These are phyloP conservation scores for Otus scops DNA, from an alignment of 2,797 vertebrate species.

Conservation along the genomic window DNA sequence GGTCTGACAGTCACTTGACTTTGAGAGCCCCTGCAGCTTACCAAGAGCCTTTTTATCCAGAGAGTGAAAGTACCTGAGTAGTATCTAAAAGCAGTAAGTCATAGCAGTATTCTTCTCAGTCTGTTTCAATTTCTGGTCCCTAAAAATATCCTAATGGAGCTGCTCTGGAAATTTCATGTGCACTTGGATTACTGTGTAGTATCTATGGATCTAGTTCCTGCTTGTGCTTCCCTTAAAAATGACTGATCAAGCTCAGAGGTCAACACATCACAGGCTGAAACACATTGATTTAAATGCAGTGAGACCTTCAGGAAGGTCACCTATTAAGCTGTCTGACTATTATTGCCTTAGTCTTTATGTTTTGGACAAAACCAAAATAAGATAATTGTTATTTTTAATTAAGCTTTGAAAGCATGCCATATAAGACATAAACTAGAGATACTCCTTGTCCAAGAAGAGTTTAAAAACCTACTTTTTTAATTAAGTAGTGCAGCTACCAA, in stretches of 20 bases:
- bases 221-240: not conserved
- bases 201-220: not conserved
- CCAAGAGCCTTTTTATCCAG: not conserved
- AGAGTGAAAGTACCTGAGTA: not conserved
- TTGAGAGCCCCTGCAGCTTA: not conserved
- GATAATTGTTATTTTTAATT: not conserved
- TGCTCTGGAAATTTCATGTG: not conserved
- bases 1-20: not conserved
- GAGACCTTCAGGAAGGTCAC: not conserved
- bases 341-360: not conserved
- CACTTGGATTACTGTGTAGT: not conserved
- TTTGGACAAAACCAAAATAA: not conserved
- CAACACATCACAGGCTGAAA: not conserved
- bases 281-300: not conserved
- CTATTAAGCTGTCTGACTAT: not conserved
- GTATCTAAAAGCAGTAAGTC: not conserved
- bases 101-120: not conserved
- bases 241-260: not conserved
- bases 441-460: not conserved
- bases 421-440: not conserved
- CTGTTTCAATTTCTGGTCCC: not conserved
- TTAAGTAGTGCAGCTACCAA: not conserved
- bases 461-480: not conserved
- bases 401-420: not conserved
- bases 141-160: not conserved